Percentiles rank a stretch among this genome's conserved stretches.
Evolutionary conservation across 1,140 invertebrate species (phyloP).

Genomic region (Drosophila tsacasi): DNA sequence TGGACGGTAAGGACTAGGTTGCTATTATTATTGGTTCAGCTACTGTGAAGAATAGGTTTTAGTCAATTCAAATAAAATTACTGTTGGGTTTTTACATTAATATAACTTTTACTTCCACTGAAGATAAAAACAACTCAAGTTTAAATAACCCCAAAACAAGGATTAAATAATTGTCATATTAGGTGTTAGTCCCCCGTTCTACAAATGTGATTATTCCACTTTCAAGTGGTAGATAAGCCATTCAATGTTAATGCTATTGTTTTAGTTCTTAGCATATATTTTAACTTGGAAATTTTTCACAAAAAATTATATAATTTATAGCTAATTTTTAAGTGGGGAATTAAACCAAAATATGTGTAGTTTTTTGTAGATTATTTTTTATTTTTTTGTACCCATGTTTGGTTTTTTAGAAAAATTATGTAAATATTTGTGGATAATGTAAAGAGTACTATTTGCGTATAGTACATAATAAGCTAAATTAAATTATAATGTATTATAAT

Average conservation of each 20-base stretch:
- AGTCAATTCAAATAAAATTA: background rate
- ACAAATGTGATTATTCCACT: background rate
- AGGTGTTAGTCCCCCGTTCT: background rate
- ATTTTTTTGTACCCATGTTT: background rate
- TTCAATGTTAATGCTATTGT: background rate
- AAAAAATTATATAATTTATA: background rate
- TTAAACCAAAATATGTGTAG: background rate
- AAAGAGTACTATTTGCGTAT: background rate
- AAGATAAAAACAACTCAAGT: background rate
- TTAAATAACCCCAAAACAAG: background rate
- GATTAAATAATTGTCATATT: background rate
- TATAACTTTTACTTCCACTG: background rate
- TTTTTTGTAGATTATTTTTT: background rate
- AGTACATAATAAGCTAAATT: background rate
- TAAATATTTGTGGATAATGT: background rate
- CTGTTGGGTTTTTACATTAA: no score
- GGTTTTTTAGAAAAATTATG: background rate
- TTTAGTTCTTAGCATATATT: background rate
- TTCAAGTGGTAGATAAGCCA: background rate
- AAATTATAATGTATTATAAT: background rate
- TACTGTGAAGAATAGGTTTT: conserved; percentile 25
- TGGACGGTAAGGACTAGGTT: conserved; percentile 25
- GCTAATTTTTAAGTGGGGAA: background rate
- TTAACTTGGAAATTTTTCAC: background rate
- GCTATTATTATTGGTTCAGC: conserved; percentile 38